phyloP scores from a whole-genome alignment of 2,113 vertebrate species.

The Geococcyx californianus region DNA sequence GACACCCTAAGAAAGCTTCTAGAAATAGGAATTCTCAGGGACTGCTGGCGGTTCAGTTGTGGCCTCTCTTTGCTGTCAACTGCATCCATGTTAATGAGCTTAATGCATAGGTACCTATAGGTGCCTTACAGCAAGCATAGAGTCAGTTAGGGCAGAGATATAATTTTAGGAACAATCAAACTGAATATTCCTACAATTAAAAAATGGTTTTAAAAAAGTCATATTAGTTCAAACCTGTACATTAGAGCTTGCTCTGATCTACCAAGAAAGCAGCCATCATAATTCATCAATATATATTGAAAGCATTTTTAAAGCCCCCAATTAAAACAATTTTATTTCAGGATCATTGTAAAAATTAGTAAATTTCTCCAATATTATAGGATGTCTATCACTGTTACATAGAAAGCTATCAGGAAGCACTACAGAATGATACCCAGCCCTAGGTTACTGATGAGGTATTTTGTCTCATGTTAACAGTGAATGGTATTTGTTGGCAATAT shows the following conservation, averaged over 20 bases:
- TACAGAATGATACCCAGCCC: background rate
- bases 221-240: background rate
- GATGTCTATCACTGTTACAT: background rate
- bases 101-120: background rate
- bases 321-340: background rate
- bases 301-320: background rate
- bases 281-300: background rate
- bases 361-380: background rate
- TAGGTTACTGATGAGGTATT: background rate
- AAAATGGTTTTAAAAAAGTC: background rate
- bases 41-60: background rate
- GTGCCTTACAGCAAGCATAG: background rate
- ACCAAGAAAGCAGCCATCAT: background rate
- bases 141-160: background rate
- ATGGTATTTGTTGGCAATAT: background rate
- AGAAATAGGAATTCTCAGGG: background rate
- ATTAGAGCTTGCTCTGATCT: background rate
- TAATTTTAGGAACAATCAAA: background rate
- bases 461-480: background rate
- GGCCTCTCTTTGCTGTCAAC: background rate
- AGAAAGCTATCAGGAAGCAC: background rate
- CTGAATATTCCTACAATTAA: background rate
- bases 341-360: background rate
- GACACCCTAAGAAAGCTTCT: background rate
- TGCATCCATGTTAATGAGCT: background rate